Conservation (phyloP, 2,797 vertebrate genomes). For the Pseudopleuronectes americanus region DNA sequence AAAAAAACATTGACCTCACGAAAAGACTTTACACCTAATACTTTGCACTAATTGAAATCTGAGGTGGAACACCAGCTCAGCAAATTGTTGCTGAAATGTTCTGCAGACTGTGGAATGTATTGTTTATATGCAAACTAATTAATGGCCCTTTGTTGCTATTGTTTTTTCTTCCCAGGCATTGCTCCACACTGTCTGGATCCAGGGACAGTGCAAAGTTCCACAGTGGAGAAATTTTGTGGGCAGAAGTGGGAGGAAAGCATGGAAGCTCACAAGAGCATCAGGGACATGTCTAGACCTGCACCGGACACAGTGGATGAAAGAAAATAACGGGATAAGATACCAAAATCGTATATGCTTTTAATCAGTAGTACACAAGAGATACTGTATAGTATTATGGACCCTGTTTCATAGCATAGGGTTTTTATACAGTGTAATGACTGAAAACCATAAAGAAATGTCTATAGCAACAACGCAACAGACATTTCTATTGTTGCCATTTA, state of each 20-base stretch:
- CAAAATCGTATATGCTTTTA: slow-evolving; percentile 29
- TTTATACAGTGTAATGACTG: slow-evolving; percentile 50
- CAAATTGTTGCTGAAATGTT: not conserved
- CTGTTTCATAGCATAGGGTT: slow-evolving; percentile 1
- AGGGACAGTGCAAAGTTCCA: slow-evolving; percentile 87
- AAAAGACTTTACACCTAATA: not conserved
- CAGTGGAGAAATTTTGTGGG: slow-evolving; percentile 90
- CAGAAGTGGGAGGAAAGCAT: slow-evolving; percentile 94
- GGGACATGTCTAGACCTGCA: slow-evolving; percentile 88
- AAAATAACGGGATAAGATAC: slow-evolving; percentile 21
- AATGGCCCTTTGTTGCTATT: slow-evolving; percentile 14
- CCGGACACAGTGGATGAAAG: slow-evolving; percentile 20
- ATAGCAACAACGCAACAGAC: not conserved
- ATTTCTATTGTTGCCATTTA: not conserved
- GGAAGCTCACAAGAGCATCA: slow-evolving; percentile 88
- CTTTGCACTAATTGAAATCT: not conserved
- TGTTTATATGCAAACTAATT: not conserved
- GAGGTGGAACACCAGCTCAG: not conserved
- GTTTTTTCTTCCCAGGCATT: slow-evolving; percentile 82
- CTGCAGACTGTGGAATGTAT: not conserved
- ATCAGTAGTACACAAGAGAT: slow-evolving; percentile 29
- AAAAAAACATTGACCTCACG: not conserved
- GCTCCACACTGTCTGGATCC: slow-evolving; percentile 94
- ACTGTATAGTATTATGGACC: slow-evolving; percentile 13
- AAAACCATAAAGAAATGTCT: slow-evolving; percentile 33